A percentile compares a stretch with the other conserved stretches of the same genome.
phyloP scores from a whole-genome alignment of 1,140 invertebrate genomes.

The Rhopalosiphum padi region DNA sequence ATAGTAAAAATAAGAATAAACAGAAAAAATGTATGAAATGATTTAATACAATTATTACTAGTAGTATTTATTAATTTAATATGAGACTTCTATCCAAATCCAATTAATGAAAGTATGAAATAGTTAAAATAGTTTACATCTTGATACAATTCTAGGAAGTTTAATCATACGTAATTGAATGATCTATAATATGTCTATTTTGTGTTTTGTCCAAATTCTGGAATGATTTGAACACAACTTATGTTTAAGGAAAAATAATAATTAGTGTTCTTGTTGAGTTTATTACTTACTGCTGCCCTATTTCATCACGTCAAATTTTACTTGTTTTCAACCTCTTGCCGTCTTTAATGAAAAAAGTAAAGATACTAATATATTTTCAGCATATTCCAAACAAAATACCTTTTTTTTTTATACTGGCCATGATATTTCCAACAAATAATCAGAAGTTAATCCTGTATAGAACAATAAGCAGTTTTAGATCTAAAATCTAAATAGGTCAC shows the following conservation, averaged over 20 bases:
- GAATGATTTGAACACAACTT: no score
- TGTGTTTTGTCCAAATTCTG: not conserved
- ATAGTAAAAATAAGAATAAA: not conserved
- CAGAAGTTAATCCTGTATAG: not conserved
- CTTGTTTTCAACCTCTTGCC: no score
- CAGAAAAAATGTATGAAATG: no score
- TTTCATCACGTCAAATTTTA: not conserved
- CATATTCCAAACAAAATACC: not conserved
- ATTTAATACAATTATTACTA: not conserved
- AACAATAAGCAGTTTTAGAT: not conserved
- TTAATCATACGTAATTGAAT: not conserved
- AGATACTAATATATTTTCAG: not conserved
- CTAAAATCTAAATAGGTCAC: not conserved
- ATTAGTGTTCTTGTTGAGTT: not conserved
- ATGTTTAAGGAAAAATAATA: not conserved
- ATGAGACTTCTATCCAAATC: no score
- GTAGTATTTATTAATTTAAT: not conserved
- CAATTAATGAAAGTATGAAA: not conserved
- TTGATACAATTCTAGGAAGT: not conserved
- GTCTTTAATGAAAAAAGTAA: not conserved
- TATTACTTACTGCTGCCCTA: not conserved
- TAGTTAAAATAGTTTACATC: not conserved
- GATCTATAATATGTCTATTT: not conserved
- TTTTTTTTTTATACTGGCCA: not conserved
- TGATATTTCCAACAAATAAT: not conserved